Evolutionary conservation across 2,797 vertebrate species (phyloP), one percentile per base, ranked within the genome.

Genomic region (Spheniscus humboldti): DNA sequence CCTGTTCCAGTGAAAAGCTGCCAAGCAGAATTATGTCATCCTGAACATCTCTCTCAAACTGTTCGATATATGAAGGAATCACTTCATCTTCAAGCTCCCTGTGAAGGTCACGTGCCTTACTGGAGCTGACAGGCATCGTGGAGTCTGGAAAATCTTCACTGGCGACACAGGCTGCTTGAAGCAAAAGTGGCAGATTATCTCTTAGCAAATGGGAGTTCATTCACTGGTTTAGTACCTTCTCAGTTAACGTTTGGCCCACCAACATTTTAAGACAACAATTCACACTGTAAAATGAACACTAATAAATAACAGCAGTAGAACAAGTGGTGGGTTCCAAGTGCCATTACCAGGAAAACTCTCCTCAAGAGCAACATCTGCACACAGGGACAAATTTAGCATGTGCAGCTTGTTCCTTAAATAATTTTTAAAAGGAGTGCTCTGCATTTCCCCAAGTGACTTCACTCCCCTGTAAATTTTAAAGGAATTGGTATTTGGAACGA

Each of bases 1-100:
- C 99, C 99, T 99, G 99, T 98, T 99, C 98, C 97, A 98, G 96
- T 96, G 98, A 98, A 98, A 98, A 97, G 97, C 98, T 99, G 98
- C 98, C 98, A 98, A 99, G 98, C 97, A 98, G 98, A 98, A 99
- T 98, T 98, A 98, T 98, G 96, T 99, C 98, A 99, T 98, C 97
- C 96, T 97, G 98, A 98, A 98, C 98, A 55, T 97, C 97, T 96
- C 98, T 98, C 97, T 98, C 98, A 93, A 98, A 99, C 97, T 98
- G 98, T 96, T 99, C 97, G 6, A 98, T 96, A 96, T 99, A 98
- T 91, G 96, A 96, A 93, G 98, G 98, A 92, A 98, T 98, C 97
- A 94, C 97, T 97, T 98, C 98, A 76, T 98, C 96, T 82, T 98
- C 98, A 41, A 97, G 96, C 68, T 96, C 96, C 90, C 80, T 88